Conservation (phyloP, 2,888 invertebrate genomes). For the Ischnura elegans region DNA sequence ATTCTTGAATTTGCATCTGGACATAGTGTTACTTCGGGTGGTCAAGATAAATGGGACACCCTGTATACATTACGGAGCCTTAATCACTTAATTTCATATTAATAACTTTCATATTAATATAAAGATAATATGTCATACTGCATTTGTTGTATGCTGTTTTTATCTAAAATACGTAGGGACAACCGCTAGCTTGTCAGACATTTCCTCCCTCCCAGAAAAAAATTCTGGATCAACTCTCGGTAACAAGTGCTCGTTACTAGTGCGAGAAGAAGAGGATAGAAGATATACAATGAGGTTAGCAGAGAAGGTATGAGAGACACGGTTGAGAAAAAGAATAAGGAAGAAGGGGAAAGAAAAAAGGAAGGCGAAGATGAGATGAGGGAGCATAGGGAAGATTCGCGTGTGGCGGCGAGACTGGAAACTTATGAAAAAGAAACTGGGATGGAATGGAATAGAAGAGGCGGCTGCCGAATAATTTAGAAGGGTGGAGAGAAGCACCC, state of each 20-base stretch:
- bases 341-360: background rate
- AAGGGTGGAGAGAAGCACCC: conserved; percentile 16
- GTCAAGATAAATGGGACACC: no score
- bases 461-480: conserved; percentile 55
- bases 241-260: conserved; percentile 19
- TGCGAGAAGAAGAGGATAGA: background rate
- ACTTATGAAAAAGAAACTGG: conserved; percentile 50
- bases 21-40: no score
- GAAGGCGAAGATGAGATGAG: background rate
- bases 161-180: no score
- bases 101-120: no score
- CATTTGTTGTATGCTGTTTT: no score
- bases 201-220: no score
- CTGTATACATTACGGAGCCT: no score
- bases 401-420: background rate
- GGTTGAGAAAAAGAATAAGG: background rate
- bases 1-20: no score
- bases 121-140: no score
- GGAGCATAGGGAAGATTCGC: background rate
- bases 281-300: background rate
- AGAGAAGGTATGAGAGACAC: background rate
- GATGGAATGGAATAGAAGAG: conserved; percentile 45
- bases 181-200: no score
- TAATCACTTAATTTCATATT: no score
- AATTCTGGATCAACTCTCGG: no score